phyloP scores from a whole-genome alignment of 2,888 invertebrate genomes.

The Apocheima hispidaria region DNA sequence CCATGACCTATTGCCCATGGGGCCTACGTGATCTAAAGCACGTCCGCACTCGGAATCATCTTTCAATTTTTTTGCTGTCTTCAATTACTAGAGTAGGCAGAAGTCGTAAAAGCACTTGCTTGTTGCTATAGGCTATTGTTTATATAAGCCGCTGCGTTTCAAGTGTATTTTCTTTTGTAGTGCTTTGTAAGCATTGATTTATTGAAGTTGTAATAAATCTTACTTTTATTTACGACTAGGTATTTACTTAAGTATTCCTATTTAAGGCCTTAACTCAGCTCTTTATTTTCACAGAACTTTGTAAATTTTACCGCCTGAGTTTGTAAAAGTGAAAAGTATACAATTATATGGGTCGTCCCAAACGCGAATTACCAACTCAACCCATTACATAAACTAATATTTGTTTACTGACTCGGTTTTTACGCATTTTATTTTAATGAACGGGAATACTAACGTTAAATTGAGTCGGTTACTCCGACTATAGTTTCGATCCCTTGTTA shows the following conservation, averaged over 20 bases:
- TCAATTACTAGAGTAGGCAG: constrained; percentile 44
- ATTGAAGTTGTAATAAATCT: not conserved
- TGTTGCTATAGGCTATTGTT: constrained; percentile 6
- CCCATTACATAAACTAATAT: too few species aligned
- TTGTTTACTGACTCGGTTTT: too few species aligned
- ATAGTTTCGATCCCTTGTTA: too few species aligned
- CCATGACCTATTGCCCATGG: constrained; percentile 10
- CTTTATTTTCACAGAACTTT: too few species aligned
- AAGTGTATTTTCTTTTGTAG: constrained; percentile 1
- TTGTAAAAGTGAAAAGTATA: too few species aligned
- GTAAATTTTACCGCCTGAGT: too few species aligned
- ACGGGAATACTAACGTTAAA: too few species aligned
- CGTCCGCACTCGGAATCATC: constrained; percentile 42
- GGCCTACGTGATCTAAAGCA: constrained; percentile 39
- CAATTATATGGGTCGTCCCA: too few species aligned
- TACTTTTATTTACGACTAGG: not conserved
- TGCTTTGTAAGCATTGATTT: constrained; percentile 3
- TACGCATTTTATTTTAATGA: too few species aligned
- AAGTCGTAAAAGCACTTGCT: constrained; percentile 14
- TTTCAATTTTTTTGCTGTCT: constrained; percentile 47
- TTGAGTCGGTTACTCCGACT: too few species aligned
- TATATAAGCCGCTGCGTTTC: constrained; percentile 3
- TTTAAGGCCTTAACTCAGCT: not conserved
- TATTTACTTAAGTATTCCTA: not conserved
- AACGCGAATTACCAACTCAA: too few species aligned